A percentile compares a stretch with the other conserved stretches of the same genome.
phyloP scores from a whole-genome alignment of 2,113 vertebrate species.

The Tachuris rubrigastra region DNA sequence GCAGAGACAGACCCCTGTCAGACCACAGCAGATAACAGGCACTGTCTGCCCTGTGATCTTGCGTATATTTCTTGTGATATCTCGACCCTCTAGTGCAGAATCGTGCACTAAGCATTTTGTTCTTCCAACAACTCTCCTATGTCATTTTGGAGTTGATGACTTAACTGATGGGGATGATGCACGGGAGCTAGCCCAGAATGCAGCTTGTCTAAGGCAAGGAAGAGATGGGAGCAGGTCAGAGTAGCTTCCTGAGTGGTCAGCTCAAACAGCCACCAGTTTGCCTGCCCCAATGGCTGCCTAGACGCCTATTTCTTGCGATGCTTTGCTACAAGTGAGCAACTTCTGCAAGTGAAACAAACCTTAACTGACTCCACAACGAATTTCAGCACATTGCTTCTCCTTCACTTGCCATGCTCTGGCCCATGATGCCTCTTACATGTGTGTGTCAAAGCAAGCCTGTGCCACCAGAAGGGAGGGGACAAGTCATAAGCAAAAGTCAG shows the following conservation, averaged over 20 bases:
- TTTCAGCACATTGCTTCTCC: not conserved
- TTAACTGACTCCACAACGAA: not conserved
- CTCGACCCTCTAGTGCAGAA: not conserved
- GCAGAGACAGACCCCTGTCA: not conserved
- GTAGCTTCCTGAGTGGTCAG: not conserved
- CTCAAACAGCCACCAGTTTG: not conserved
- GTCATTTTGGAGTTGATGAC: not conserved
- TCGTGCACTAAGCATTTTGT: not conserved
- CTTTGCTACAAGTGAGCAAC: not conserved
- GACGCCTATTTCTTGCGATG: not conserved
- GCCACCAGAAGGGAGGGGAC: not conserved
- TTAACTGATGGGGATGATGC: not conserved
- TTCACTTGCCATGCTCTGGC: not conserved
- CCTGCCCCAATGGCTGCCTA: not conserved
- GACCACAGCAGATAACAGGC: not conserved
- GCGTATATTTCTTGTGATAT: not conserved
- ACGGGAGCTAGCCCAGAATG: not conserved
- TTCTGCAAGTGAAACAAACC: not conserved
- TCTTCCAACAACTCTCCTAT: not conserved
- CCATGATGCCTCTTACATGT: accelerated
- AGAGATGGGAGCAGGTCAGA: not conserved
- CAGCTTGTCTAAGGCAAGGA: not conserved
- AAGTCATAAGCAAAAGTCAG: not conserved
- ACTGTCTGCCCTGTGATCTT: not conserved
- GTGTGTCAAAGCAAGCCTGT: not conserved